Evolutionary conservation across 1,140 invertebrate genomes (phyloP).

Genomic region (Mylabris phalerata): DNA sequence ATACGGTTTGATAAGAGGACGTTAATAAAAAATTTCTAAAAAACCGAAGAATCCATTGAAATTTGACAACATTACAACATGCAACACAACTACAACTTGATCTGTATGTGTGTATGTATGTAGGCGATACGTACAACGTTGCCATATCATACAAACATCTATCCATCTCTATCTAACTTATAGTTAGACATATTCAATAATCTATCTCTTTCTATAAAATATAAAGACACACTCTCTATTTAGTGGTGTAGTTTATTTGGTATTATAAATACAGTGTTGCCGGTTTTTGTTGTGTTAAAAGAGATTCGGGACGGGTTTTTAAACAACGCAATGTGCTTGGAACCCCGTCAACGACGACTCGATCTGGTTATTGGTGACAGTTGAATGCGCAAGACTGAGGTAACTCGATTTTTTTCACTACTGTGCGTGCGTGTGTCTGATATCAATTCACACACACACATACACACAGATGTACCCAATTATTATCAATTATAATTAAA

Average conservation of each 20-base stretch:
- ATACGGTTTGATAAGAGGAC: constrained; percentile 20
- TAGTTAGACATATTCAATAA: no score
- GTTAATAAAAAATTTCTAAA: constrained; percentile 16
- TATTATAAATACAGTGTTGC: constrained; percentile 18
- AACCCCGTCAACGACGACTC: constrained; percentile 7
- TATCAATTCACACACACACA: no score
- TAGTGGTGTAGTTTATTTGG: no score
- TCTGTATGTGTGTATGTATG: constrained; percentile 37
- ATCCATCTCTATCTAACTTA: no score
- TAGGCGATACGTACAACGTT: constrained; percentile 36
- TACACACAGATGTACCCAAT: no score
- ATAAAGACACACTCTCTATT: no score
- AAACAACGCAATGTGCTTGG: constrained; percentile 27
- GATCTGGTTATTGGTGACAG: constrained; percentile 25
- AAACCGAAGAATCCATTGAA: constrained; percentile 5
- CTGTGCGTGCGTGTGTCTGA: constrained; percentile 15
- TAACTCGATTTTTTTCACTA: constrained; percentile 37
- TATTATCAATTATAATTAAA: no score
- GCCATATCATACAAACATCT: constrained; percentile 14
- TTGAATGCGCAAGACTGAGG: constrained; percentile 36
- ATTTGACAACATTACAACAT: constrained; percentile 37
- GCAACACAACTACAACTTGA: constrained; percentile 17
- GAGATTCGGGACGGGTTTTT: constrained; percentile 26
- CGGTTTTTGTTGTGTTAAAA: neutral
- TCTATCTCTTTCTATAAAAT: no score